Evolutionary conservation across 2,113 vertebrate genomes (phyloP), one percentile per base, ranked within the genome.

Genomic region (Dipodomys spectabilis): DNA sequence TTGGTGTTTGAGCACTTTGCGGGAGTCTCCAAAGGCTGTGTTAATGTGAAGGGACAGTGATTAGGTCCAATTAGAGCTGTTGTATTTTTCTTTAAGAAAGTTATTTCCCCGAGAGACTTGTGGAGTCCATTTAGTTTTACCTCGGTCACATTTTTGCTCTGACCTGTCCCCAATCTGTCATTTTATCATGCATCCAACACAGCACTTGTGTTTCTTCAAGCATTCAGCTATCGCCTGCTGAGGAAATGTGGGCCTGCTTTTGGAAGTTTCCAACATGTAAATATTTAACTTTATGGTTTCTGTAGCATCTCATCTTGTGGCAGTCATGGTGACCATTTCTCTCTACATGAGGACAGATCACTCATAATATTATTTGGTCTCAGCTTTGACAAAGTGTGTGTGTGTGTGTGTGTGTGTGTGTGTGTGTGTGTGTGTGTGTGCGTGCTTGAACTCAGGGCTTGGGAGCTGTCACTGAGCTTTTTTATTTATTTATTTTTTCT

Each of bases 151-250:
- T 95, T 97, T 95, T 77, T 94, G 71, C 93, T 78, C 97, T 97
- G 97, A 97, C 96, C 96, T 98, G 98, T 98, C 97, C 98, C 97
- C 98, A 98, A 57, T 98, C 98, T 98, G 98, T 98, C 98, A 98
- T 96, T 97, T 96, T 79, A 0, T 60, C 68, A 91, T 85, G 74
- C 75, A 92, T 95, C 77, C 85, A 95, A 93, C 53, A 95, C 92
- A 88, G 86, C 49, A 85, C 60, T 88, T 67, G 86, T 96, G 96
- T 86, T 91, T 79, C 91, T 95, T 96, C 86, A 94, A 95, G 65
- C 88, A 72, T 65, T 92, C 8, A 64, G 77, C 32, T 75, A 62
- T 23, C 60, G 93, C 79, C 92, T 96, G 88, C 0, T 7, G 95
- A 96, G 97, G 82, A 96, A 93, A 95, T 83, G 64, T 10, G 27